Evolutionary conservation across 2,113 vertebrate genomes (phyloP).

Genomic region (Siniperca knerii): DNA sequence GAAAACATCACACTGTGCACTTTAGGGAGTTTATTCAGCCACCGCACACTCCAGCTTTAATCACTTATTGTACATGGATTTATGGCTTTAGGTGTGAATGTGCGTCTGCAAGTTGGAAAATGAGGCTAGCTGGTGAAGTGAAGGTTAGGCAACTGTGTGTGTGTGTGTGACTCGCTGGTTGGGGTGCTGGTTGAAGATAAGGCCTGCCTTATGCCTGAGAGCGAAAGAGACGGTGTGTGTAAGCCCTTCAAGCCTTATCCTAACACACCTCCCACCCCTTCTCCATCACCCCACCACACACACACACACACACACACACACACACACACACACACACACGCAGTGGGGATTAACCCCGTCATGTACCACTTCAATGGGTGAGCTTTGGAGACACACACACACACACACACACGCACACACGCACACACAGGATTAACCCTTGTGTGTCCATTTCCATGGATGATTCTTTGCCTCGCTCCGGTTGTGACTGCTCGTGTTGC

Average conservation of each 20-base stretch:
- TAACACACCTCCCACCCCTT: slow-evolving; percentile 72
- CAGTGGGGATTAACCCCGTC: slow-evolving; percentile 77
- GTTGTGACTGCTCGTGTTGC: slow-evolving; percentile 79
- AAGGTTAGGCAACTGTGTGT: slow-evolving; percentile 44
- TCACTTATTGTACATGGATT: slow-evolving; percentile 72
- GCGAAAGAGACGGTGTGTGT: slow-evolving; percentile 77
- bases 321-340: slow-evolving; percentile 29
- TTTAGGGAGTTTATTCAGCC: slow-evolving; percentile 60
- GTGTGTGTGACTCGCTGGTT: slow-evolving; percentile 51
- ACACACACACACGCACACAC: slow-evolving; percentile 27
- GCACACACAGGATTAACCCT: slow-evolving; percentile 78
- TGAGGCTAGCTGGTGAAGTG: slow-evolving; percentile 55
- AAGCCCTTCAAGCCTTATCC: slow-evolving; percentile 81
- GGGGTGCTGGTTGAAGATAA: slow-evolving; percentile 79
- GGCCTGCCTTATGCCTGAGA: slow-evolving; percentile 75
- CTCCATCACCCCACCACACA: slow-evolving; percentile 60
- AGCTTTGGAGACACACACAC: slow-evolving; percentile 62
- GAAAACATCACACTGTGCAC: slow-evolving; percentile 58
- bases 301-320: slow-evolving; percentile 27
- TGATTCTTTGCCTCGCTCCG: slow-evolving; percentile 74
- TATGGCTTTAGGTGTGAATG: slow-evolving; percentile 69
- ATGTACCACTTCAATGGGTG: slow-evolving; percentile 80
- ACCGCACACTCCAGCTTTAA: slow-evolving; percentile 47
- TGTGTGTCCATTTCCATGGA: slow-evolving; percentile 77
- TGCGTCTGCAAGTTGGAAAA: slow-evolving; percentile 57